Evolutionary conservation across 2,113 vertebrate genomes (phyloP).

Genomic region (Argyrosomus japonicus): DNA sequence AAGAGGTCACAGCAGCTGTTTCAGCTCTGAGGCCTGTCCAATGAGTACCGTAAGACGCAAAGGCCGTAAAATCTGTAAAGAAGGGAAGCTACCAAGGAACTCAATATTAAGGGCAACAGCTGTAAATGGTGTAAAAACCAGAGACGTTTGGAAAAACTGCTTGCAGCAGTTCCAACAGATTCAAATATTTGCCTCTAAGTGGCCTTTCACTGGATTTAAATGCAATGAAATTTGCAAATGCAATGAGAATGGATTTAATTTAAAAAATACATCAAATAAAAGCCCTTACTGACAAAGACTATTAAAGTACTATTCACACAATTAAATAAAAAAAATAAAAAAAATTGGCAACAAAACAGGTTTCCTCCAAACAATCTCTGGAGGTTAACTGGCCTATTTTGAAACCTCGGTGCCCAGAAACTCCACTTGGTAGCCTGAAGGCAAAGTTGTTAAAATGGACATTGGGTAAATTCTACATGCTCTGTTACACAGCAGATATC

Average conservation of each 20-base stretch:
- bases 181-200: conserved; percentile 28
- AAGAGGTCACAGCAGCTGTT: conserved; percentile 49
- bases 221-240: neutral
- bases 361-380: neutral
- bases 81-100: conserved; percentile 21
- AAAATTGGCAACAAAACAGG: neutral
- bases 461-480: conserved; percentile 8
- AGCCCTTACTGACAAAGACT: neutral
- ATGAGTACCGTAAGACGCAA: neutral
- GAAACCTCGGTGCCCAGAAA: conserved; percentile 32
- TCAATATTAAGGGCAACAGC: neutral
- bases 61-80: neutral
- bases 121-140: conserved; percentile 16
- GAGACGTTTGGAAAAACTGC: neutral
- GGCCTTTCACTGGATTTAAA: conserved; percentile 41
- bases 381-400: conserved; percentile 2
- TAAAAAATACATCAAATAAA: neutral
- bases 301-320: neutral
- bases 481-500: neutral
- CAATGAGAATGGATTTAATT: neutral
- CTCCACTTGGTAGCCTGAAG: conserved; percentile 1
- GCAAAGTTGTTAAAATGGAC: conserved; percentile 56
- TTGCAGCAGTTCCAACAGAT: conserved; percentile 4
- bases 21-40: conserved; percentile 4
- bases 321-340: neutral